Conservation (phyloP, 1,140 invertebrate genomes). For the Brachionus rotundiformis region DNA sequence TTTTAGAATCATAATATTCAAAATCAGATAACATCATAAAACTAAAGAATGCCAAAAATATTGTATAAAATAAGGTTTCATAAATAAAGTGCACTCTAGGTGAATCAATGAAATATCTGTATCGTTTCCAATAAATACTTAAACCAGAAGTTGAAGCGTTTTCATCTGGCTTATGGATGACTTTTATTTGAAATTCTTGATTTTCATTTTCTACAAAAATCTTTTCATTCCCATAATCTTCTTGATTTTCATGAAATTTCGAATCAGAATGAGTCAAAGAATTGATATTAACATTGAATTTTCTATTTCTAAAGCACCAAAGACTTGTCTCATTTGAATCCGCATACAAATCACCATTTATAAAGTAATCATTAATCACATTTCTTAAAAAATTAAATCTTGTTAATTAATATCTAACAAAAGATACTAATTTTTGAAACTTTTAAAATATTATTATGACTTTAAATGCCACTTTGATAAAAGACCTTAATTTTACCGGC, state of each 20-base stretch:
- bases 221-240: not conserved
- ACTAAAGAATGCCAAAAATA: slow-evolving; percentile 45
- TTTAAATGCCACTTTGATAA: too few relatives aligned
- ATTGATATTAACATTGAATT: not conserved
- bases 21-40: slow-evolving; percentile 42
- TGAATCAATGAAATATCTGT: slow-evolving; percentile 29
- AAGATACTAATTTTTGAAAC: too few relatives aligned
- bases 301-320: not conserved
- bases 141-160: not conserved
- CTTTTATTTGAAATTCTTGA: not conserved
- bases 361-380: not conserved
- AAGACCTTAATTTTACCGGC: too few relatives aligned
- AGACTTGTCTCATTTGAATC: not conserved
- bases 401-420: too few relatives aligned
- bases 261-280: not conserved
- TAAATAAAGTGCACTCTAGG: slow-evolving; percentile 48
- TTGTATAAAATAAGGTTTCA: slow-evolving; percentile 26
- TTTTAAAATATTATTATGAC: too few relatives aligned
- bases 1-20: not conserved
- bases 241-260: not conserved
- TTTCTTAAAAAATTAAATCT: too few relatives aligned
- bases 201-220: not conserved
- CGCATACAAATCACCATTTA: not conserved
- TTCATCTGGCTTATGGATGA: not conserved
- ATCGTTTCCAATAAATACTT: slow-evolving; percentile 14